A percentile compares a stretch with the other conserved stretches of the same genome.
Conservation (phyloP, 1,140 invertebrate species). For the Solen grandis region DNA sequence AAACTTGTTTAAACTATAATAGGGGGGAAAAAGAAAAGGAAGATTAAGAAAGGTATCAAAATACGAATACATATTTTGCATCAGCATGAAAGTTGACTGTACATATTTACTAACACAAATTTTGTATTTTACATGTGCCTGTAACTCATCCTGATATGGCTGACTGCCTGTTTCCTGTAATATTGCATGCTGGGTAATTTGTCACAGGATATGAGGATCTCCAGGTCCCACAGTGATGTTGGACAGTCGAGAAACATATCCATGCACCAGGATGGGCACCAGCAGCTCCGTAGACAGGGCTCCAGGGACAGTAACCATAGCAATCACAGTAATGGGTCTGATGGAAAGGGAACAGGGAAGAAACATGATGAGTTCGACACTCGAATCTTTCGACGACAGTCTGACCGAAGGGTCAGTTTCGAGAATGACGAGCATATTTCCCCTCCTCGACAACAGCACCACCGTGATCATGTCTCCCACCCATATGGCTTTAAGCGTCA, state of each 20-base stretch:
- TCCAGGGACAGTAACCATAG: constrained; percentile 26
- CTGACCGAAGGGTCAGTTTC: constrained; percentile 39
- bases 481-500: constrained; percentile 38
- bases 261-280: constrained; percentile 23
- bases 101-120: no score
- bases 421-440: constrained; percentile 31
- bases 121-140: no score
- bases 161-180: no score
- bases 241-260: constrained; percentile 54
- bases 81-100: no score
- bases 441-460: constrained; percentile 39
- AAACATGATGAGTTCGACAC: constrained; percentile 40
- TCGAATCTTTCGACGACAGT: constrained; percentile 51
- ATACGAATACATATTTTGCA: no score
- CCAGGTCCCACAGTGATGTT: constrained; percentile 46
- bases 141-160: no score
- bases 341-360: constrained; percentile 8
- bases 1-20: no score
- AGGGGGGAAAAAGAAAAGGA: no score
- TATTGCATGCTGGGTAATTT: constrained; percentile 22
- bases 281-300: constrained; percentile 31
- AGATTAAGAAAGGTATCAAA: no score
- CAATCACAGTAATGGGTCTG: constrained; percentile 16
- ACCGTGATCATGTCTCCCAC: constrained; percentile 18
- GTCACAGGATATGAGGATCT: constrained; percentile 53